Base-by-base conservation (phyloP, 2,113 vertebrate genomes). In the Nycticryphes semicollaris region DNA sequence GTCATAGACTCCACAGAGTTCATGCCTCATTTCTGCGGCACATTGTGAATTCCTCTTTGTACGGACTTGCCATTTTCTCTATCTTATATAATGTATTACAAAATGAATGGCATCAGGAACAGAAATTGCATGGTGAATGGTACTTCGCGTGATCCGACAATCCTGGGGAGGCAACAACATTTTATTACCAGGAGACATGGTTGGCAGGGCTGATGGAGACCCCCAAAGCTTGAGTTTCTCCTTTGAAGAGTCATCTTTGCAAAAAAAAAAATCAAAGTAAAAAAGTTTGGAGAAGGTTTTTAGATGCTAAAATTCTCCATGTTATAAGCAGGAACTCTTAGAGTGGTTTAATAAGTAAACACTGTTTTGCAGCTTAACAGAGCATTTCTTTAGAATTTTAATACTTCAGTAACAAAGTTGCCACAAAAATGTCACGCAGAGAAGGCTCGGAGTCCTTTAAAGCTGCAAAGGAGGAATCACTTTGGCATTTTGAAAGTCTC, bases 11-110 rank as follows among this genome's bases (percentile, higher is more conserved):
- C 84, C 31, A 0, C 5, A 51, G 66, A 87, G 96, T 92, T 96
- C 78, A 53, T 88, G 90, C 41, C 72, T 93, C 59, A 17, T 83
- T 95, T 63, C 93, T 90, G 96, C 90, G 80, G 94, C n/a, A 8
- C 68, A 2, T 50, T 72, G 79, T 56, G 85, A 74, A 30, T 41
- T 84, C 60, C 76, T 86, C 37, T 93, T 90, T 10, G 27, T 31
- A n/a, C 1, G 35, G 85, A 35, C 66, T 81, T 89, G 90, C 48
- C 77, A 12, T 87, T 93, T 95, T 56, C 84, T 70, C 53, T 69
- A 5, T 27, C 90, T 96, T 97, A 95, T 33, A 3, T 94, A 94
- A 94, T 8, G 64, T 7, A 70, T 68, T 60, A n/a, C 56, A 79
- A 84, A 93, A 76, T 45, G 62, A 87, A 53, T 2, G 15, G 22